Conservation (phyloP, 2,888 invertebrate genomes). For the Mythimna albipuncta region DNA sequence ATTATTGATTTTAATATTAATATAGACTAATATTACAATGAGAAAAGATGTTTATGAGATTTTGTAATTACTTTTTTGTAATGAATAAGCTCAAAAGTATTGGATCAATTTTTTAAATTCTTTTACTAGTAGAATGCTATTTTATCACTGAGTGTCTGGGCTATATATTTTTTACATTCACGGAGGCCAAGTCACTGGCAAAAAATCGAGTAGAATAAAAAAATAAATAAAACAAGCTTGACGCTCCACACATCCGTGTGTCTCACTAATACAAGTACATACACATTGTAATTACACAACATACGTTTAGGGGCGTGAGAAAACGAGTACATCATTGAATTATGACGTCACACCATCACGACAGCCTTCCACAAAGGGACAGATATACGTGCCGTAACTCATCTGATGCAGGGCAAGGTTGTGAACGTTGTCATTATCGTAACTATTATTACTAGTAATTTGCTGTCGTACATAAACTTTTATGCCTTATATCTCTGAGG, state of each 20-base stretch:
- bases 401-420: constrained; percentile 22
- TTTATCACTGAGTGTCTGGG: no score
- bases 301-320: constrained; percentile 49
- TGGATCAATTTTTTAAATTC: no score
- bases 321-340: constrained; percentile 49
- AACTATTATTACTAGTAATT: constrained; percentile 17
- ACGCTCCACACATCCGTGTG: constrained; percentile 11
- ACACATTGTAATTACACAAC: constrained; percentile 44
- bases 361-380: constrained; percentile 10
- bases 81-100: no score
- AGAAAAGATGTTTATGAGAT: no score
- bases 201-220: no score
- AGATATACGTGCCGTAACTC: background rate
- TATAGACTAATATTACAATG: no score
- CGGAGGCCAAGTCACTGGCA: no score
- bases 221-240: background rate
- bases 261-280: background rate
- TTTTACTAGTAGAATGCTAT: no score
- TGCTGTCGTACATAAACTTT: constrained; percentile 23
- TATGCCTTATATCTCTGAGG: background rate
- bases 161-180: no score
- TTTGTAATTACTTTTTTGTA: no score
- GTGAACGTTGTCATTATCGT: constrained; percentile 2
- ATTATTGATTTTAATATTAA: no score
- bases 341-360: constrained; percentile 39